These are phyloP conservation scores for Dugesia japonica DNA, from an alignment of 2,888 invertebrate genomes.

Conservation along the genomic window DNA sequence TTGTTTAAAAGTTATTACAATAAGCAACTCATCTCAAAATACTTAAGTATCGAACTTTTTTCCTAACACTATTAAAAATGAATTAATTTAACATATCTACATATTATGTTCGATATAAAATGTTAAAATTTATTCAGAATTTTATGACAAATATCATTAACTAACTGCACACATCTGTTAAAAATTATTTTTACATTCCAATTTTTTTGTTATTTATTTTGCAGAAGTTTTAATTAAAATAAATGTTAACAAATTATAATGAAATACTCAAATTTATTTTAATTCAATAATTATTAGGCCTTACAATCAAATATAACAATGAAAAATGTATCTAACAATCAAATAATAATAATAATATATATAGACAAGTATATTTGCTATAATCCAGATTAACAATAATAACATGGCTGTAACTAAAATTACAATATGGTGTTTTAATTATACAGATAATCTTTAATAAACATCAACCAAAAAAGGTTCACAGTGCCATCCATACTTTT, in stretches of 20 bases:
- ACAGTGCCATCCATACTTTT: background rate
- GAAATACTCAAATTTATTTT: background rate
- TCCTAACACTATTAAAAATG: no score
- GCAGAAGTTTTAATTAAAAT: no score
- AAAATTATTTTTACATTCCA: no score
- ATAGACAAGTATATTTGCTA: slow-evolving; percentile 16
- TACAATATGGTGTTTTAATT: slow-evolving; percentile 5
- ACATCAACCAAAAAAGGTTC: slow-evolving; percentile 1
- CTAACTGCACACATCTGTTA: no score
- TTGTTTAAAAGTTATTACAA: no score
- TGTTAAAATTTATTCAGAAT: no score
- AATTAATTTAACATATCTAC: no score
- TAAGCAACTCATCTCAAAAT: no score
- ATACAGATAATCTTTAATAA: slow-evolving; percentile 8
- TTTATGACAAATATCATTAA: no score
- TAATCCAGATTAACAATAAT: background rate
- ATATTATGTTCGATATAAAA: no score
- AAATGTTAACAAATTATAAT: background rate
- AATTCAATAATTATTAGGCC: background rate
- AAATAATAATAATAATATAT: background rate
- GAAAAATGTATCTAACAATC: background rate
- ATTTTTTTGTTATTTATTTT: no score
- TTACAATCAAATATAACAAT: background rate
- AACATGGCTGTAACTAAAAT: background rate
- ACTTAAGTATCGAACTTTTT: no score